Percentiles rank a stretch among this genome's conserved stretches.
phyloP scores from a whole-genome alignment of 2,113 vertebrate genomes.

The Amphilophus citrinellus region DNA sequence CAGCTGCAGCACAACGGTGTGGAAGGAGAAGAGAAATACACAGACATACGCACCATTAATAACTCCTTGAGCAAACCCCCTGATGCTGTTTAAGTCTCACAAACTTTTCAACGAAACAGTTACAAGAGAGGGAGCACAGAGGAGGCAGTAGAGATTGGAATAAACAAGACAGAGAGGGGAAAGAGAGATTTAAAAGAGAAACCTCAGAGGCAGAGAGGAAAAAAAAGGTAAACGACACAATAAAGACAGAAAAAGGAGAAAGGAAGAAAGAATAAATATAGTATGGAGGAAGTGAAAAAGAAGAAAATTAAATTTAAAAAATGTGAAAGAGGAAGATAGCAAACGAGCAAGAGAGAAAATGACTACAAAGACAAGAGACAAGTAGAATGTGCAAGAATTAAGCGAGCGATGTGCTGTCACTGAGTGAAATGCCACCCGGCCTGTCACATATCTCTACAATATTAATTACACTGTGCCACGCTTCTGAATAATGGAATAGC shows the following conservation, averaged over 20 bases:
- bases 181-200: background rate
- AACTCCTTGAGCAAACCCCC: constrained; percentile 18
- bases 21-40: constrained; percentile 16
- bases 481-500: constrained; percentile 84
- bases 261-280: background rate
- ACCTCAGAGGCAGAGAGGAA: background rate
- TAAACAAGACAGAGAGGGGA: background rate
- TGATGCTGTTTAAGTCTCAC: constrained; percentile 8
- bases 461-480: constrained; percentile 85
- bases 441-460: constrained; percentile 85
- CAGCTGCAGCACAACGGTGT: constrained; percentile 13
- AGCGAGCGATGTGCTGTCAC: constrained; percentile 62
- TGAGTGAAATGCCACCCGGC: constrained; percentile 76
- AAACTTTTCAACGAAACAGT: constrained; percentile 32
- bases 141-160: background rate
- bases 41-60: background rate
- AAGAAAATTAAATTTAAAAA: background rate
- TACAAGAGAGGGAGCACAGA: background rate
- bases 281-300: background rate
- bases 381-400: constrained; percentile 35
- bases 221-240: background rate
- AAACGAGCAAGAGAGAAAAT: background rate
- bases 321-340: constrained; percentile 17
- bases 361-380: constrained; percentile 33
- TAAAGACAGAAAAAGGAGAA: background rate